A percentile compares a stretch with the other conserved stretches of the same genome.
Evolutionary conservation across 1,140 invertebrate genomes (phyloP).

Genomic region (Musca domestica): DNA sequence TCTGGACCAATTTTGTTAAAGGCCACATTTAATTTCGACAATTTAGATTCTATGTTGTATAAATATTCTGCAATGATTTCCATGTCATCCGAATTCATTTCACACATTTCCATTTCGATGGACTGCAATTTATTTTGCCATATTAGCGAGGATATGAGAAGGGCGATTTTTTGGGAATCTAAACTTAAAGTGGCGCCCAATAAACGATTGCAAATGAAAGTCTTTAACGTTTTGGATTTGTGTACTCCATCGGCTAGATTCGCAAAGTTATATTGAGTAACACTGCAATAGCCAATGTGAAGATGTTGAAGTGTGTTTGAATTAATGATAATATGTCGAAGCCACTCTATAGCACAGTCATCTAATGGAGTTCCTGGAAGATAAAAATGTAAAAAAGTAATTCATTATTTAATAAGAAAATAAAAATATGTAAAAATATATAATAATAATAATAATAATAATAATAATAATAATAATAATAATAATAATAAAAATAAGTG

Average conservation of each 20-base stretch:
- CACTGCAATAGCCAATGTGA: constrained; percentile 35
- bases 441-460: no score
- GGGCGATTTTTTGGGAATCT: constrained; percentile 42
- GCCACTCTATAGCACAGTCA: constrained; percentile 21
- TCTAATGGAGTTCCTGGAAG: constrained; percentile 28
- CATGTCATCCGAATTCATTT: constrained; percentile 41
- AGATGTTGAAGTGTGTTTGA: constrained; percentile 31
- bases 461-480: no score
- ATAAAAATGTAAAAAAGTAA: background rate
- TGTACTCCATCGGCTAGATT: constrained; percentile 40
- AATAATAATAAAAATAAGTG: no score
- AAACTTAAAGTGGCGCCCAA: constrained; percentile 31
- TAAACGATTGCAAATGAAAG: constrained; percentile 31
- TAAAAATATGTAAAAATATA: no score
- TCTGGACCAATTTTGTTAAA: constrained; percentile 37
- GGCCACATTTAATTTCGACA: constrained; percentile 33
- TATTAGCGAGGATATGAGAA: constrained; percentile 33
- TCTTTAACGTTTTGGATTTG: constrained; percentile 33
- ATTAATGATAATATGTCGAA: constrained; percentile 34
- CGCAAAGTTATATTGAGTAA: constrained; percentile 43
- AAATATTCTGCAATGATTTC: constrained; percentile 39
- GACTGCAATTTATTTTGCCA: constrained; percentile 39
- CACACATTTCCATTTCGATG: constrained; percentile 37
- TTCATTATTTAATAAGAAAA: no score
- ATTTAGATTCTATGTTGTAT: background rate